These are phyloP conservation scores for Molossus alvarezi DNA, from an alignment of 2,797 vertebrate genomes.

Conservation along the genomic window DNA sequence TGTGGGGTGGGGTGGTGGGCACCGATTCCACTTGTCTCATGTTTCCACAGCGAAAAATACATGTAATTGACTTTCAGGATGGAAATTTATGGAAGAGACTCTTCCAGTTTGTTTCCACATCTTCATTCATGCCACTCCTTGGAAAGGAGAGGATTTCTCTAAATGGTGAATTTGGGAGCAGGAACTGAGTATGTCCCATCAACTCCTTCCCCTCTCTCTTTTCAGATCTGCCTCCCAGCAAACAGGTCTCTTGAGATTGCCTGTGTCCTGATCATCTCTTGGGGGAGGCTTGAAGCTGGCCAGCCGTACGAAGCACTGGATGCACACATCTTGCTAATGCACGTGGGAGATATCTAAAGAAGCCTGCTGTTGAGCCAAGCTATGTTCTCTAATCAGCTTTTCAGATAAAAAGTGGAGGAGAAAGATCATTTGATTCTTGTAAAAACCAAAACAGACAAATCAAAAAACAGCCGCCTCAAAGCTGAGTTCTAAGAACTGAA, in stretches of 20 bases:
- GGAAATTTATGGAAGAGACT: not conserved
- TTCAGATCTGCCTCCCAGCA: not conserved
- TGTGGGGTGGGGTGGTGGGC: accelerated
- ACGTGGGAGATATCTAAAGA: accelerated
- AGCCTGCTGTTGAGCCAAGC: not conserved
- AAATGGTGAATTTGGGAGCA: not conserved
- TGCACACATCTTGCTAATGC: not conserved
- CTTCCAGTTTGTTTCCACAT: not conserved
- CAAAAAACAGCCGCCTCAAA: not conserved
- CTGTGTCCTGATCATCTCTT: not conserved
- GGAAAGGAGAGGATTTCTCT: not conserved
- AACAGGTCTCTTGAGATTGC: not conserved
- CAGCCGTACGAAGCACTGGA: not conserved
- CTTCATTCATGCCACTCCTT: not conserved
- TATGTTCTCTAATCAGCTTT: not conserved
- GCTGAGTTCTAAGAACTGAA: not conserved
- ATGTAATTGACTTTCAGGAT: not conserved
- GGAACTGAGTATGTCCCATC: not conserved
- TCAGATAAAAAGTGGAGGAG: not conserved
- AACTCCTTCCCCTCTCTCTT: not conserved
- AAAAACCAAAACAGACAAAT: not conserved
- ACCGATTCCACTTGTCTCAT: not conserved
- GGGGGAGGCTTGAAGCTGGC: not conserved
- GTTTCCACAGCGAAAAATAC: not conserved
- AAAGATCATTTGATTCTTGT: not conserved